Evolutionary conservation across 92 coral and sea anemone species (phyloP).

Genomic region (Phymanthus crucifer): DNA sequence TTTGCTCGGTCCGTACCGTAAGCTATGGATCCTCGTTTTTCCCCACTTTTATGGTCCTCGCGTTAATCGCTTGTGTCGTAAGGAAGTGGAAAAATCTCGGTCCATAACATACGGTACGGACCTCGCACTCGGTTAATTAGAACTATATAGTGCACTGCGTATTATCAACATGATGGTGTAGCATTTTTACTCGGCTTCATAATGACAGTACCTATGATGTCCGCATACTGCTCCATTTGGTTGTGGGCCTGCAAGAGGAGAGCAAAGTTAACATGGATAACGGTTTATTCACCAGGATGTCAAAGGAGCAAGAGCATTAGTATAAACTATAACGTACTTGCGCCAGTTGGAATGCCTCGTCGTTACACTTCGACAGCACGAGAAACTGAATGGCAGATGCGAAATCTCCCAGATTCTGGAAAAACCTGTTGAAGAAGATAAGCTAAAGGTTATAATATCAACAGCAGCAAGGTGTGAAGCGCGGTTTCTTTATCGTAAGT

Average conservation of each 20-base stretch:
- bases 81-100: too few relatives aligned
- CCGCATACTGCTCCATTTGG: slow-evolving; percentile 99
- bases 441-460: neutral
- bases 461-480: neutral
- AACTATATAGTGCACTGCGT: too few relatives aligned
- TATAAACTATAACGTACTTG: slow-evolving; percentile 56
- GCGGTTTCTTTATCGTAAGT: too few relatives aligned
- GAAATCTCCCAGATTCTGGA: slow-evolving; percentile 98
- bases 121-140: too few relatives aligned
- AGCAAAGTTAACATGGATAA: neutral
- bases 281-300: too few relatives aligned
- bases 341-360: slow-evolving; percentile 99
- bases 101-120: too few relatives aligned
- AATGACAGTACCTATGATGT: slow-evolving; percentile 85
- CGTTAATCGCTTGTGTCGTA: too few relatives aligned
- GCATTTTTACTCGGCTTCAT: neutral
- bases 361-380: slow-evolving; percentile 95
- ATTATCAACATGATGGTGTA: neutral
- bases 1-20: too few relatives aligned
- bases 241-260: slow-evolving; percentile 72
- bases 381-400: slow-evolving; percentile 98
- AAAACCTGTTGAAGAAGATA: slow-evolving; percentile 56
- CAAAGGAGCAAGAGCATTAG: too few relatives aligned
- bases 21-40: too few relatives aligned
- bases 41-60: too few relatives aligned